Percentiles rank a stretch among this genome's conserved stretches.
Evolutionary conservation across 2,888 invertebrate species (phyloP).

Genomic region (Apocheima hispidaria): DNA sequence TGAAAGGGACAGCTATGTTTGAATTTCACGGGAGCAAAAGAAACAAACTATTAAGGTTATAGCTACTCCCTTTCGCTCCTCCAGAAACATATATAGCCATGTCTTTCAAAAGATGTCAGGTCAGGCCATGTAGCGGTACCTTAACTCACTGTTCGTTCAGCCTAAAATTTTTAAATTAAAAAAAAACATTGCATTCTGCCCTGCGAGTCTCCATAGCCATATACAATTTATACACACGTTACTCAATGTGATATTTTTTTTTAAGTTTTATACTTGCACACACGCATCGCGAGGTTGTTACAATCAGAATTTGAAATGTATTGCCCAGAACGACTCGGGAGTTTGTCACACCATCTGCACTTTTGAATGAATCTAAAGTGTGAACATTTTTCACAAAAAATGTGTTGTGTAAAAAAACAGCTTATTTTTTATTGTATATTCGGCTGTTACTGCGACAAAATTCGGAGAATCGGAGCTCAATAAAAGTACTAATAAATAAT

Average conservation of each 20-base stretch:
- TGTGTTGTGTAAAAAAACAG: neutral
- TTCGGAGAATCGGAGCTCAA: no score
- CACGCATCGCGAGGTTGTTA: conserved; percentile 58
- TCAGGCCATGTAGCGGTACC: neutral
- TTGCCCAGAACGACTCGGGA: conserved; percentile 56
- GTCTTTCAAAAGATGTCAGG: no score
- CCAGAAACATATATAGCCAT: no score
- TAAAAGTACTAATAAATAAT: no score
- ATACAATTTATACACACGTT: conserved; percentile 79
- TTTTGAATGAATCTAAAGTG: conserved; percentile 64
- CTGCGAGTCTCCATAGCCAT: conserved; percentile 72
- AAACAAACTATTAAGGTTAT: no score
- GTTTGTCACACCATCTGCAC: conserved; percentile 68
- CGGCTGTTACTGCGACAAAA: no score
- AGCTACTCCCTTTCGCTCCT: no score
- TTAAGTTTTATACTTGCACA: conserved; percentile 57
- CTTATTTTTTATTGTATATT: neutral
- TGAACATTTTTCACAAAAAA: conserved; percentile 19
- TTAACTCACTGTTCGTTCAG: no score
- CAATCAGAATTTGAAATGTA: conserved; percentile 44
- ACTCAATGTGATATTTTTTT: conserved; percentile 75
- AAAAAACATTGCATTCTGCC: conserved; percentile 65
- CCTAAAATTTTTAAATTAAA: neutral
- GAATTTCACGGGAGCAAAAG: no score
- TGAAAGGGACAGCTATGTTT: no score